Conservation (phyloP, 2,888 invertebrate genomes). For the Troglohyphantes excavatus region DNA sequence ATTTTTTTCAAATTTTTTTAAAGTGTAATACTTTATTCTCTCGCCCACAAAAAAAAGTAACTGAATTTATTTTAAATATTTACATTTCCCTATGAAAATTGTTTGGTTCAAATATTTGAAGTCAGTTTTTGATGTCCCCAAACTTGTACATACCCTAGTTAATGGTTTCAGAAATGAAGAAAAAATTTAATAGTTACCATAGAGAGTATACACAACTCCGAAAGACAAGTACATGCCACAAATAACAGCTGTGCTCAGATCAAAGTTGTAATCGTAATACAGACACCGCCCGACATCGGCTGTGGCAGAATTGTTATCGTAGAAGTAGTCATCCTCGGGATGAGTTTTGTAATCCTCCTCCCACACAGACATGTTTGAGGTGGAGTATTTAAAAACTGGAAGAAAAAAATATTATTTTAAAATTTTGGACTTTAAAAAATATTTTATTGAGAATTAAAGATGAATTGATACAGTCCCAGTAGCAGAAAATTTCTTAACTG, state of each 20-base stretch:
- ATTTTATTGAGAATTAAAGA: neutral
- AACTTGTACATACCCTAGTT: no score
- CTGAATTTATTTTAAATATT: no score
- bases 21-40: no score
- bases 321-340: conserved; percentile 76
- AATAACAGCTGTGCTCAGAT: conserved; percentile 87
- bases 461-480: neutral
- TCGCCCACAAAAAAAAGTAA: no score
- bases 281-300: conserved; percentile 72
- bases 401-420: neutral
- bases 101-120: no score
- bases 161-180: no score
- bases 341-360: conserved; percentile 59
- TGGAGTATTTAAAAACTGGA: neutral
- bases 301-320: conserved; percentile 60
- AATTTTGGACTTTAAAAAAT: no score
- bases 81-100: no score
- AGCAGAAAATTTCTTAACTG: no score
- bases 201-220: conserved; percentile 91
- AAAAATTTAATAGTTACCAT: conserved; percentile 85
- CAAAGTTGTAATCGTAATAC: conserved; percentile 84
- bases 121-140: no score
- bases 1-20: no score
- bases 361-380: conserved; percentile 59
- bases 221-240: conserved; percentile 90